Evolutionary conservation across 2,797 vertebrate genomes (phyloP), one percentile per base, ranked within the genome.

Genomic region (Gymnocypris eckloni): DNA sequence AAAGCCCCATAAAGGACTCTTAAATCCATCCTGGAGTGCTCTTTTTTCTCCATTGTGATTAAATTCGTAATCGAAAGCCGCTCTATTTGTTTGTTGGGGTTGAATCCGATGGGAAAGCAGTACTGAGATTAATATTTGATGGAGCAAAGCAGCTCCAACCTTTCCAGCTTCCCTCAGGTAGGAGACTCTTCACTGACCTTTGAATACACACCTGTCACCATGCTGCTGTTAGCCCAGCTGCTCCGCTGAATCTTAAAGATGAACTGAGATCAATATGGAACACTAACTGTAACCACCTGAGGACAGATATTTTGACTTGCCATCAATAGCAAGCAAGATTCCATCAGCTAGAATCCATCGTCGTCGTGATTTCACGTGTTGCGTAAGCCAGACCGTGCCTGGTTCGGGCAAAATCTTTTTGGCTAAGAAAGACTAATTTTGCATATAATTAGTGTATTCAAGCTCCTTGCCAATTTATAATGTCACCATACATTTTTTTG

Each of bases 121-220:
- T 70, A 86, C 70, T 89, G 92, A 87, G 90, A 88, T 94, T 94
- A 92, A 93, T 93, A 92, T 95, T 92, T 94, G 93, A 95, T 93
- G 87, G 88, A 85, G 88, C 85, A 79, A 48, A 85, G 92, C 91
- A 90, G 88, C 87, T 75, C 87, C 92, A 93, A 94, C 94, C 94
- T 95, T 95, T 91, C 93, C 91, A 86, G 88, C 84, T 83, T 92
- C 92, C 91, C 87, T 88, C 88, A 86, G 90, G 89, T 89, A 84
- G 85, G 61, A 81, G 87, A 85, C 89, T 90, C 90, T 86, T 90
- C 59, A 80, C 64, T 93, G 93, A 94, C 93, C 93, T 94, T 95
- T 95, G 84, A 87, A 86, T 85, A 89, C 89, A 77, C 66, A 81
- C 83, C 91, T 92, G 87, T 88, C 87, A 67, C 91, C 79, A 83